Evolutionary conservation across 2,888 invertebrate genomes (phyloP), one percentile per base, ranked within the genome.

Genomic region (Graphium colonna): DNA sequence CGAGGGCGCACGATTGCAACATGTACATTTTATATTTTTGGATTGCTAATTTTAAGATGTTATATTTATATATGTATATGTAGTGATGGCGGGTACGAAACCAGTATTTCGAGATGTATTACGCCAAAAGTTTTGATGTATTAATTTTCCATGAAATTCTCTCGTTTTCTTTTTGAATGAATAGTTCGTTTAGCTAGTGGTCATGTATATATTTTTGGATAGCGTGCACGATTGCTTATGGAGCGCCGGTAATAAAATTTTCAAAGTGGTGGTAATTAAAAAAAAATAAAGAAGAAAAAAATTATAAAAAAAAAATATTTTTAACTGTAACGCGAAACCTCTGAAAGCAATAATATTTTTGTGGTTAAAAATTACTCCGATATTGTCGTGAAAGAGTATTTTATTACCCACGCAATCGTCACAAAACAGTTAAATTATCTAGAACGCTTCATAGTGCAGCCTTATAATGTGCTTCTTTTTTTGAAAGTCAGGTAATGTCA

Each of bases 11-110:
- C 79, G 79, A 79, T 82, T 77, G 83, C 83, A 81, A 82, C 81
- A 81, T 83, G 88, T 86, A 89, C 88, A 89, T 87, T 89, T 89
- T 86, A 86, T 89, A 89, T 89, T 89, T 89, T 89, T 89, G 89
- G 89, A 89, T 88, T 80, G 88, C 89, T 89, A 88, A 87, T 87
- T 88, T 89, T 89, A 89, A 88, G 89, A 89, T 84, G 86, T 87
- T 89, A 88, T 88, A 89, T 89, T 89, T 89, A 88, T 86, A 88
- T 88, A 88, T 89, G 80, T 88, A 87, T 86, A 87, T 84, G 88
- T 88, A 87, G 87, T 81, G 72, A 77, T 75, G 87, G 89, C 88
- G 88, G 72, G 78, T 87, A 86, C 87, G 73, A 76, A 73, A 75
- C 74, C 86, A 87, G 85, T 88, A 87, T 87, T 88, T 86, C 87